A percentile compares a stretch with the other conserved stretches of the same genome.
Evolutionary conservation across 2,888 invertebrate species (phyloP).

Genomic region (Volucella bombylans): DNA sequence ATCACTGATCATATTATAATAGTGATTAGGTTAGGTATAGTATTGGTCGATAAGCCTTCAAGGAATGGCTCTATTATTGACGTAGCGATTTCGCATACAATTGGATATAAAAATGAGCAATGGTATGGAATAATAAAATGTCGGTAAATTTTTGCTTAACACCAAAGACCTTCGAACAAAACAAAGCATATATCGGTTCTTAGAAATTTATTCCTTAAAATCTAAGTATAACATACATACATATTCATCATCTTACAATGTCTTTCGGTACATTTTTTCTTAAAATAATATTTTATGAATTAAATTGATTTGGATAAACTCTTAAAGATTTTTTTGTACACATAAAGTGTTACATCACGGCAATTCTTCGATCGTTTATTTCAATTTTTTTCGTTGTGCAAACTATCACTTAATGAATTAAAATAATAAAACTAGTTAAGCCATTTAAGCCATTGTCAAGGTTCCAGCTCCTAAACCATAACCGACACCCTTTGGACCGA

Average conservation of each 20-base stretch:
- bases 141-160: too few relatives aligned
- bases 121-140: too few relatives aligned
- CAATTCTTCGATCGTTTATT: slow-evolving; percentile 67
- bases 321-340: slow-evolving; percentile 22
- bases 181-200: too few relatives aligned
- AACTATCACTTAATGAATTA: slow-evolving; percentile 48
- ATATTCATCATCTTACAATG: slow-evolving; percentile 45
- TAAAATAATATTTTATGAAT: slow-evolving; percentile 44
- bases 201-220: slow-evolving; percentile 3
- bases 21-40: too few relatives aligned
- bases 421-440: slow-evolving; percentile 44
- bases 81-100: too few relatives aligned
- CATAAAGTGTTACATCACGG: slow-evolving; percentile 67
- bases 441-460: slow-evolving; percentile 90
- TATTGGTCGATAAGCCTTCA: too few relatives aligned
- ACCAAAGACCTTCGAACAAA: too few relatives aligned
- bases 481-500: slow-evolving; percentile 94
- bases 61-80: too few relatives aligned
- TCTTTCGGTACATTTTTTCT: slow-evolving; percentile 62
- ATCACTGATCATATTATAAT: too few relatives aligned
- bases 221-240: slow-evolving; percentile 6
- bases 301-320: slow-evolving; percentile 54
- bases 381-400: slow-evolving; percentile 47
- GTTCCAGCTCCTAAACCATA: slow-evolving; percentile 95
- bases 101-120: too few relatives aligned